A percentile compares a stretch with the other conserved stretches of the same genome.
Evolutionary conservation across 2,113 vertebrate species (phyloP).

Genomic region (Charina bottae): DNA sequence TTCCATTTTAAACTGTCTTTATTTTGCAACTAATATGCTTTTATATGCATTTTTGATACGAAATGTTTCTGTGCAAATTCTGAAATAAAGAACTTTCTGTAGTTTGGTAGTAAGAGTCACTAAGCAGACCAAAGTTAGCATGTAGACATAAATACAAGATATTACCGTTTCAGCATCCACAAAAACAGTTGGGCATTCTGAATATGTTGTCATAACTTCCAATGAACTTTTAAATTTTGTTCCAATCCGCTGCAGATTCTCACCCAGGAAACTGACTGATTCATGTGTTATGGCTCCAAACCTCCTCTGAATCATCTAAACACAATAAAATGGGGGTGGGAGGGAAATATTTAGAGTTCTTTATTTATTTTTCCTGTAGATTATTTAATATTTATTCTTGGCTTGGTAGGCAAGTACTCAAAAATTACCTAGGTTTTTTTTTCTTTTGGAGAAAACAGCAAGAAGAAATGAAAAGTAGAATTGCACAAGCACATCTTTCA

Average conservation of each 20-base stretch:
- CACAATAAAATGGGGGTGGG: slow-evolving; percentile 34
- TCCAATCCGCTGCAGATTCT: slow-evolving; percentile 91
- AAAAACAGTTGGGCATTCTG: slow-evolving; percentile 94
- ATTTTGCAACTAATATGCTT: neutral
- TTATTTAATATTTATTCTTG: neutral
- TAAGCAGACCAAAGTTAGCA: neutral
- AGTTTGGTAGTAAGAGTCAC: neutral
- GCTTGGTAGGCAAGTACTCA: neutral
- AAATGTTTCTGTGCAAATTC: neutral
- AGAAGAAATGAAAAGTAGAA: neutral
- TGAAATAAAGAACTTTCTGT: neutral
- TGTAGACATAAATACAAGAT: fast-evolving
- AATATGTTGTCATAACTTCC: slow-evolving; percentile 91
- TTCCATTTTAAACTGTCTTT: neutral
- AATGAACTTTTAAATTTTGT: slow-evolving; percentile 93
- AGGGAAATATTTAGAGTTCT: neutral
- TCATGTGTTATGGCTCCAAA: slow-evolving; percentile 90
- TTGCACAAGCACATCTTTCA: neutral
- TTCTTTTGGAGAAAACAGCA: neutral
- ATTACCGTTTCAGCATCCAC: slow-evolving; percentile 98
- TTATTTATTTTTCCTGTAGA: slow-evolving; percentile 18
- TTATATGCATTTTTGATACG: neutral
- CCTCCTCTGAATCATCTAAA: slow-evolving; percentile 88
- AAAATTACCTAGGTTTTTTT: neutral
- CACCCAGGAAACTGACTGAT: slow-evolving; percentile 88